phyloP scores from a whole-genome alignment of 2,797 vertebrate genomes.

The Dryobates pubescens region DNA sequence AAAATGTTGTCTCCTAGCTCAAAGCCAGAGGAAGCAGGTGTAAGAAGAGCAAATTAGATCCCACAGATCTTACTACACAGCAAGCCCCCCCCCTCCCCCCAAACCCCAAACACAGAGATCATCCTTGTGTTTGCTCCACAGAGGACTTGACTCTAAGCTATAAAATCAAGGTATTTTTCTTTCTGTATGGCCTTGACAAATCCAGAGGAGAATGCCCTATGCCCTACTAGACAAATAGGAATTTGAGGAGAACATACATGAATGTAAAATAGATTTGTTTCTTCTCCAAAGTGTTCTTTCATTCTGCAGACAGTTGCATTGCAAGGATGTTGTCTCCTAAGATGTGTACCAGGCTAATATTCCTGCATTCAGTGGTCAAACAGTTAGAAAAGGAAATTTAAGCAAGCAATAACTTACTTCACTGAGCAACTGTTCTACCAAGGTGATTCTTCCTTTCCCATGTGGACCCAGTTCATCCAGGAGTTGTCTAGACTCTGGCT shows the following conservation, averaged over 20 bases:
- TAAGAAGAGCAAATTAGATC: background rate
- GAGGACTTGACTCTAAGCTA: background rate
- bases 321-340: background rate
- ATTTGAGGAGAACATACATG: background rate
- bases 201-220: background rate
- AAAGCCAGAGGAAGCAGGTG: background rate
- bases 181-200: background rate
- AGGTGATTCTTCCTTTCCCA: slow-evolving; percentile 75
- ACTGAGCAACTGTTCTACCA: slow-evolving; percentile 83
- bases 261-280: background rate
- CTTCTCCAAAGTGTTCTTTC: background rate
- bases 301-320: background rate
- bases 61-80: background rate
- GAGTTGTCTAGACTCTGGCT: slow-evolving; percentile 76
- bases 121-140: background rate
- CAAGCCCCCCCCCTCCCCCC: too few species aligned
- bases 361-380: background rate
- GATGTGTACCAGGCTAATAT: background rate
- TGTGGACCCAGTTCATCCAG: slow-evolving; percentile 80
- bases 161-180: background rate
- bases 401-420: slow-evolving; percentile 74
- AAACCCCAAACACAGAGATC: background rate
- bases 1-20: background rate
- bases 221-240: fast-evolving
- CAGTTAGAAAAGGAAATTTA: background rate